Evolutionary conservation across 2,797 vertebrate genomes (phyloP).

Genomic region (Leptatherina wallacei): DNA sequence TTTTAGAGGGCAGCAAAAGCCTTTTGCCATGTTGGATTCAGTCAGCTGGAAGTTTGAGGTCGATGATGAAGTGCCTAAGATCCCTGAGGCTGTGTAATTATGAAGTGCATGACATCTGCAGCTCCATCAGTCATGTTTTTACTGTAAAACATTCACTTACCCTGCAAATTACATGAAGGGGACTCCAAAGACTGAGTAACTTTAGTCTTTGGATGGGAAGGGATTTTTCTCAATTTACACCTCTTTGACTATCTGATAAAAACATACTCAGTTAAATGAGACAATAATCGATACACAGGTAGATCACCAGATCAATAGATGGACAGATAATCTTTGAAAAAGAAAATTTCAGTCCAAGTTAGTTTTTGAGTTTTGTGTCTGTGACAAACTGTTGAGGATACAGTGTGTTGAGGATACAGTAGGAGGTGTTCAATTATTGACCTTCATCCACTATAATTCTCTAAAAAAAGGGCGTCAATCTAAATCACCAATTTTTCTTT

Average conservation of each 20-base stretch:
- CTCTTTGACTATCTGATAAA: too few relatives aligned
- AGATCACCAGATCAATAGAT: too few relatives aligned
- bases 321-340: background rate
- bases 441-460: background rate
- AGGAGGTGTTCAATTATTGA: background rate
- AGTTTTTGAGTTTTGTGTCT: background rate
- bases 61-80: background rate
- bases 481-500: background rate
- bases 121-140: background rate
- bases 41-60: background rate
- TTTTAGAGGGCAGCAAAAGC: conserved; percentile 1
- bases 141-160: background rate
- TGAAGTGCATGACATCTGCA: background rate
- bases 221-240: too few relatives aligned
- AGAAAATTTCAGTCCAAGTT: background rate
- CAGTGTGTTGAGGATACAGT: background rate
- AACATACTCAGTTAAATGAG: too few relatives aligned
- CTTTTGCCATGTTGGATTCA: conserved; percentile 3
- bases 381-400: background rate
- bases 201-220: background rate
- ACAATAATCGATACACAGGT: too few relatives aligned
- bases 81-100: background rate
- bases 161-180: background rate
- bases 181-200: background rate
- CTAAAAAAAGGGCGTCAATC: background rate